These are phyloP conservation scores for Lytechinus pictus DNA, from an alignment of 35 echinoderm and acorn worm species.

Conservation along the genomic window DNA sequence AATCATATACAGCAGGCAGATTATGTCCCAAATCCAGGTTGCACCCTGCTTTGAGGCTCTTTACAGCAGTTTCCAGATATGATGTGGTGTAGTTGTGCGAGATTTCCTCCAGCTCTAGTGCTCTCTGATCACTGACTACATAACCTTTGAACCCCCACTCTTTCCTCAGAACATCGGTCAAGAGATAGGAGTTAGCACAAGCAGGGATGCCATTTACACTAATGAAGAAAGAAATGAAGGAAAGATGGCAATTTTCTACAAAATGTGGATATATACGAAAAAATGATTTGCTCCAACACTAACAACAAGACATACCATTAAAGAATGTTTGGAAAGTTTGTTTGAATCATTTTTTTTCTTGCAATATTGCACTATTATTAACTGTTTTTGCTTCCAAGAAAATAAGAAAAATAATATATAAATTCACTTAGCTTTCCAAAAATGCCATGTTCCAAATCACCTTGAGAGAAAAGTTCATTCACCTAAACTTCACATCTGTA, in stretches of 20 bases:
- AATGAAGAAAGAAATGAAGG: background rate
- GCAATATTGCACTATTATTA: too few relatives aligned
- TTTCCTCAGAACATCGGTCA: constrained; percentile 79
- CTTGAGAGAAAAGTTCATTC: background rate
- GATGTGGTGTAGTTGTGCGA: constrained; percentile 81
- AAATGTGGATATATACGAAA: background rate
- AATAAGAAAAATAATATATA: too few relatives aligned
- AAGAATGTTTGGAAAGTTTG: too few relatives aligned
- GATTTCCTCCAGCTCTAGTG: constrained; percentile 68
- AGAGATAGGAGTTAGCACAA: constrained; percentile 77
- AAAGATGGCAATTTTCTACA: background rate
- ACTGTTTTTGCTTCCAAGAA: too few relatives aligned
- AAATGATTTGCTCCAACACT: too few relatives aligned
- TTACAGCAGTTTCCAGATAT: constrained; percentile 68
- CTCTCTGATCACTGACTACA: constrained; percentile 83
- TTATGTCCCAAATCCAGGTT: constrained; percentile 76
- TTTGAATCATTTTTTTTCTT: too few relatives aligned
- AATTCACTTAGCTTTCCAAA: too few relatives aligned
- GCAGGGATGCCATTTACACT: constrained; percentile 96
- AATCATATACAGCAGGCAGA: constrained; percentile 57
- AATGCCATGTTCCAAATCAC: too few relatives aligned
- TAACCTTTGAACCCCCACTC: constrained; percentile 94
- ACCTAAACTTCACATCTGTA: background rate
- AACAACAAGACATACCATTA: too few relatives aligned
- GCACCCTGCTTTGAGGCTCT: constrained; percentile 72